phyloP scores from a whole-genome alignment of 2,797 vertebrate genomes.

The Otolemur crassicaudatus region DNA sequence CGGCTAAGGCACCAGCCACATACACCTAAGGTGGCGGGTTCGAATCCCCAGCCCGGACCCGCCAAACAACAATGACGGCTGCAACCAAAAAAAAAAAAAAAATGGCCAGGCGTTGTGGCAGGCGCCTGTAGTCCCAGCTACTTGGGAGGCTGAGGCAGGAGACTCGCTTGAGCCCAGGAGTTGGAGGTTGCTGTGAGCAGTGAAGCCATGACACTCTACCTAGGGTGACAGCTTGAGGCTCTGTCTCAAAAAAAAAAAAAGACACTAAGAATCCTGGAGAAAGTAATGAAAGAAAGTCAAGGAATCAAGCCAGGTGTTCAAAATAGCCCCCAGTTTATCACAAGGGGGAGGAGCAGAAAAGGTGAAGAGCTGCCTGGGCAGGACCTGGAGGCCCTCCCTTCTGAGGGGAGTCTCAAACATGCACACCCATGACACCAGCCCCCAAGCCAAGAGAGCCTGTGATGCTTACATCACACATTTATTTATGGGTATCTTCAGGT shows the following conservation, averaged over 20 bases:
- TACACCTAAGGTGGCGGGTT: too few species aligned
- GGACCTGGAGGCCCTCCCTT: neutral
- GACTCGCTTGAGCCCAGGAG: too few species aligned
- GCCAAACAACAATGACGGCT: too few species aligned
- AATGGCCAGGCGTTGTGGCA: too few species aligned
- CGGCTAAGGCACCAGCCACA: too few species aligned
- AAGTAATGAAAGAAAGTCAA: neutral
- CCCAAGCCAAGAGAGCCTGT: neutral
- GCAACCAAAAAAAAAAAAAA: too few species aligned
- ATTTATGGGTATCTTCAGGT: neutral
- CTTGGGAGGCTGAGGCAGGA: too few species aligned
- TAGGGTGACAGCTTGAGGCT: too few species aligned
- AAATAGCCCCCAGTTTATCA: neutral
- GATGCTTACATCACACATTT: neutral
- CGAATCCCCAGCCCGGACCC: too few species aligned
- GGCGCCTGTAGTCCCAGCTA: too few species aligned
- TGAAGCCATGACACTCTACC: too few species aligned
- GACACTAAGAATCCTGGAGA: neutral
- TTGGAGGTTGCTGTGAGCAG: too few species aligned
- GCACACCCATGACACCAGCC: neutral
- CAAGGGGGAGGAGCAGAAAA: neutral
- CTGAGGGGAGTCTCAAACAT: neutral
- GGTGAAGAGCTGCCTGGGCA: neutral
- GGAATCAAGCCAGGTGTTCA: neutral
- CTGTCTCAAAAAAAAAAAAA: neutral